phyloP scores from a whole-genome alignment of 1,140 invertebrate genomes.

The Teleogryllus occipitalis region DNA sequence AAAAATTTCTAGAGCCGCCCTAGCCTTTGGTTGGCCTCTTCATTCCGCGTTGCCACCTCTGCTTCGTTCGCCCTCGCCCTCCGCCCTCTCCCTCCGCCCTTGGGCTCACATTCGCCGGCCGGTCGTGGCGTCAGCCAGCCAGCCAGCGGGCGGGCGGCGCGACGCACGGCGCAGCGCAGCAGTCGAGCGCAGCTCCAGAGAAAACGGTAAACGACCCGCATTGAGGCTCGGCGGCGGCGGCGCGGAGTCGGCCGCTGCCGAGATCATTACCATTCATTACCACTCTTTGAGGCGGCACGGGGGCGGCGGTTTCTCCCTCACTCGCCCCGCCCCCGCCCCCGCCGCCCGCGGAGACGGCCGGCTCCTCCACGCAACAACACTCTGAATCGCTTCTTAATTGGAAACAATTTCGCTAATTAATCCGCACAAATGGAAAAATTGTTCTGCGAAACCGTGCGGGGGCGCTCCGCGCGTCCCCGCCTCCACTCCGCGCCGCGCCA shows the following conservation, averaged over 20 bases:
- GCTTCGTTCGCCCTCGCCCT: too few relatives aligned
- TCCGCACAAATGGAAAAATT: slow-evolving; percentile 30
- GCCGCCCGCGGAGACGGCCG: slow-evolving; percentile 8
- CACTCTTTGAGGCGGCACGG: neutral
- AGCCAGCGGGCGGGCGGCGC: too few relatives aligned
- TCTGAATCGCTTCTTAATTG: slow-evolving; percentile 41
- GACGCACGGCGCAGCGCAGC: neutral
- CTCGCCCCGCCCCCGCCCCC: neutral
- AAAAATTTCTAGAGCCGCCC: too few relatives aligned
- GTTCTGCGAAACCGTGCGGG: slow-evolving; percentile 15
- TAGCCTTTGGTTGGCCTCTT: too few relatives aligned
- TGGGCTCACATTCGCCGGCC: neutral
- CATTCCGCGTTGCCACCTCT: neutral
- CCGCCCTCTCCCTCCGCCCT: too few relatives aligned
- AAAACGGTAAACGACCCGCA: slow-evolving; percentile 2
- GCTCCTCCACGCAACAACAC: slow-evolving; percentile 19
- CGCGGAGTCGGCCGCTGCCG: neutral
- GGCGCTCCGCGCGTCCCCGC: neutral
- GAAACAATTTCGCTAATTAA: slow-evolving; percentile 42
- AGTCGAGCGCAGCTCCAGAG: neutral
- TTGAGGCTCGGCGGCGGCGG: neutral
- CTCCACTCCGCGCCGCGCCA: neutral
- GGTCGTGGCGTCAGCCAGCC: neutral
- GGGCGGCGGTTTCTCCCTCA: neutral
- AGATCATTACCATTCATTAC: slow-evolving; percentile 10